These are phyloP conservation scores for Drosophila mettleri DNA, from an alignment of 2,888 invertebrate genomes.

Conservation along the genomic window DNA sequence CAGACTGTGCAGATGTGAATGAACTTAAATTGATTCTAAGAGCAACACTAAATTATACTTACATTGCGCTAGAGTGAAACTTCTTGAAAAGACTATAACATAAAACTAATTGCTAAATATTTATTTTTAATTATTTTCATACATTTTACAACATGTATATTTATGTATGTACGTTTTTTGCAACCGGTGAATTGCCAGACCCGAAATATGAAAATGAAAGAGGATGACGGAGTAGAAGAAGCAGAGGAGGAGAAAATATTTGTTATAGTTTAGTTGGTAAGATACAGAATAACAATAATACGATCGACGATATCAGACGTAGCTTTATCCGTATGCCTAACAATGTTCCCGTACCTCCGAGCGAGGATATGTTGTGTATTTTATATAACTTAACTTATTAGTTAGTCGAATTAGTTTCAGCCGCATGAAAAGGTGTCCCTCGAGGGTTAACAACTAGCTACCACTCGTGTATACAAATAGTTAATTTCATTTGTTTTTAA, in stretches of 20 bases:
- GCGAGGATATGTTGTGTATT: slow-evolving; percentile 44
- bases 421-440: slow-evolving; percentile 49
- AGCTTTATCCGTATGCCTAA: slow-evolving; percentile 69
- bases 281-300: slow-evolving; percentile 43
- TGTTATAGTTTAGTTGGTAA: slow-evolving; percentile 75
- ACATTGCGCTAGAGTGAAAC: slow-evolving; percentile 71
- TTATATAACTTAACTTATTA: slow-evolving; percentile 48
- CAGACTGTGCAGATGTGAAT: slow-evolving; percentile 14
- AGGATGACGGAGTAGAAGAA: slow-evolving; percentile 25
- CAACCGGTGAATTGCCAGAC: slow-evolving; percentile 12
- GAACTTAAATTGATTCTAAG: slow-evolving; percentile 38
- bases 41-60: slow-evolving; percentile 46
- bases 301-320: slow-evolving; percentile 72
- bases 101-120: slow-evolving; percentile 79
- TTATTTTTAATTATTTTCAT: slow-evolving; percentile 78
- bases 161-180: slow-evolving; percentile 59
- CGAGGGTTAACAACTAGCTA: too few species aligned
- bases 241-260: slow-evolving; percentile 35
- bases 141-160: slow-evolving; percentile 67
- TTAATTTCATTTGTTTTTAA: slow-evolving; percentile 55
- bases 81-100: slow-evolving; percentile 74
- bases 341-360: slow-evolving; percentile 35
- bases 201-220: not conserved
- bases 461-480: slow-evolving; percentile 46
- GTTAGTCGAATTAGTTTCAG: slow-evolving; percentile 76